Evolutionary conservation across 2,113 vertebrate genomes (phyloP).

Genomic region (Daboia siamensis): DNA sequence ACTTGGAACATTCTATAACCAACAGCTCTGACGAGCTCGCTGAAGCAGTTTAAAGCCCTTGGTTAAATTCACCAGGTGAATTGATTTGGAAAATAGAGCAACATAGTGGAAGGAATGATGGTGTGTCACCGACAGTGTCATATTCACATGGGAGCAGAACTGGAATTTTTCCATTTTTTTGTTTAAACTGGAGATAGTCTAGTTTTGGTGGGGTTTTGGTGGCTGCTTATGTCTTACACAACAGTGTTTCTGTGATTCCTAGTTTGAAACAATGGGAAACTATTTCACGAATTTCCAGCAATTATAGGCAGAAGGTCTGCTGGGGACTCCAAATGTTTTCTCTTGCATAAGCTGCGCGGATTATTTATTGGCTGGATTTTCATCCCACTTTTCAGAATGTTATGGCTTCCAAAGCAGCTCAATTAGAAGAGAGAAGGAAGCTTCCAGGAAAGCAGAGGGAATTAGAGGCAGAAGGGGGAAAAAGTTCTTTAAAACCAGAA

Average conservation of each 20-base stretch:
- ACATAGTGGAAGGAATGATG: background rate
- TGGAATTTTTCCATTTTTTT: background rate
- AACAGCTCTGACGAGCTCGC: background rate
- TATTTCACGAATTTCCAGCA: background rate
- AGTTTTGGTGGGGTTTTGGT: background rate
- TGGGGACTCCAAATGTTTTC: background rate
- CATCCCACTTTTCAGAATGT: background rate
- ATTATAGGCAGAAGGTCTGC: background rate
- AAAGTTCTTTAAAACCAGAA: background rate
- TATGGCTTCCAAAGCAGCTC: background rate
- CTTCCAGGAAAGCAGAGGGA: background rate
- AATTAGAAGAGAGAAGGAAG: background rate
- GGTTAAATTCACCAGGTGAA: background rate
- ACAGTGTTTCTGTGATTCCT: background rate
- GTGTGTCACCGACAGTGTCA: background rate
- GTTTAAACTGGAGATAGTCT: background rate
- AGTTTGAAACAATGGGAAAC: background rate
- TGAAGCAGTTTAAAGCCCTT: background rate
- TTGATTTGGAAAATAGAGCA: background rate
- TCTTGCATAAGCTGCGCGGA: background rate
- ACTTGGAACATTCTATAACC: background rate
- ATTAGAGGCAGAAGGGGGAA: background rate
- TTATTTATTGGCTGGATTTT: background rate
- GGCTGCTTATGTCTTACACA: background rate
- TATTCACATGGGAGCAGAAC: background rate